Percentiles rank a stretch among this genome's conserved stretches.
Evolutionary conservation across 2,888 invertebrate genomes (phyloP).

Genomic region (Nudaria mundana): DNA sequence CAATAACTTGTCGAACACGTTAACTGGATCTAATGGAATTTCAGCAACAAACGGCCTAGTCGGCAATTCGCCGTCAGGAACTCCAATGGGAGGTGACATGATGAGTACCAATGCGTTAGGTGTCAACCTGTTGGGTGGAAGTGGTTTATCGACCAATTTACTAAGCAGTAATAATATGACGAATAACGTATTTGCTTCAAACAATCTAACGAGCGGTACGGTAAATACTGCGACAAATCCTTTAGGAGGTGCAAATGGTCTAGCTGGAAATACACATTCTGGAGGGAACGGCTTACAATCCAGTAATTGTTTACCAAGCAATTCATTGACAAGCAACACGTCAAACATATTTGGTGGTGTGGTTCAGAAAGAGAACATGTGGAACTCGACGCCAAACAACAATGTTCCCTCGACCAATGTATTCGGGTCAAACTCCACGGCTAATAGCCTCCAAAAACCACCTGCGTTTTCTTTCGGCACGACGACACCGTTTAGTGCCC

Average conservation of each 20-base stretch:
- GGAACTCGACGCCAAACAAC: constrained; percentile 41
- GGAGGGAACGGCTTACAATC: constrained; percentile 30
- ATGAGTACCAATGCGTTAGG: constrained; percentile 11
- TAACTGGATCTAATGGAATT: constrained; percentile 24
- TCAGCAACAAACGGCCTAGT: constrained; percentile 9
- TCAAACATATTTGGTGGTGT: constrained; percentile 40
- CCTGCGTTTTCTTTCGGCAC: constrained; percentile 53
- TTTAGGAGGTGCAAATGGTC: constrained; percentile 25
- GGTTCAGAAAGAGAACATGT: constrained; percentile 50
- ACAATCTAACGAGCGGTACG: constrained; percentile 14
- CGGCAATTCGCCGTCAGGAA: constrained; percentile 1
- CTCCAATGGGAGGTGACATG: constrained; percentile 11
- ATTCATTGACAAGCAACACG: constrained; percentile 16
- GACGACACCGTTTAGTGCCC: constrained; percentile 41
- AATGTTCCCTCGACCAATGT: constrained; percentile 35
- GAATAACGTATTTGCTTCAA: constrained; percentile 13
- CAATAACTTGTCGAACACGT: constrained; percentile 11
- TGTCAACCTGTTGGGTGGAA: background rate
- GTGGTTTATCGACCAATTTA: background rate
- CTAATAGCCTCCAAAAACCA: constrained; percentile 44
- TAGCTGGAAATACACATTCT: constrained; percentile 29
- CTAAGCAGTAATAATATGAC: constrained; percentile 11
- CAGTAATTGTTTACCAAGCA: constrained; percentile 22
- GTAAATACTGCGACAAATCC: constrained; percentile 12
- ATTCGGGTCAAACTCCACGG: constrained; percentile 41